These are phyloP conservation scores for Palythoa grandiflora DNA, from an alignment of 92 coral and sea anemone species.

Conservation along the genomic window DNA sequence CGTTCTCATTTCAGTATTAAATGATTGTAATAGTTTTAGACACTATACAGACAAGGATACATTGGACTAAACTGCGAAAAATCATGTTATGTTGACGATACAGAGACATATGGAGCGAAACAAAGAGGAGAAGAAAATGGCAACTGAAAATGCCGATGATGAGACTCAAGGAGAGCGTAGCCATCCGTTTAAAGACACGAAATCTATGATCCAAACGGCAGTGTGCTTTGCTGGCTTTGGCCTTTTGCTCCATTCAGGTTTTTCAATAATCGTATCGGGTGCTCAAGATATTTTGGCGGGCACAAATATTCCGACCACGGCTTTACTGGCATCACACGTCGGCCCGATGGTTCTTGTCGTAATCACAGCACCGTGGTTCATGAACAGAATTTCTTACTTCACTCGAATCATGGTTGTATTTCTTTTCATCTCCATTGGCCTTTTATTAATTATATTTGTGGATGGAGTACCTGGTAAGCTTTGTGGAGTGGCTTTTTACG, in stretches of 20 bases:
- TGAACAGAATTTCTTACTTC: conserved; percentile 82
- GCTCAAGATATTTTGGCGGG: conserved; percentile 88
- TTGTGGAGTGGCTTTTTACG: conserved; percentile 75
- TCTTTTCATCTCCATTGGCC: conserved; percentile 74
- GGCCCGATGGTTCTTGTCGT: conserved; percentile 84
- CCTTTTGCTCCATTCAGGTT: conserved; percentile 70
- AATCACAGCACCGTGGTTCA: conserved; percentile 78
- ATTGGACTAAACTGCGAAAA: not conserved
- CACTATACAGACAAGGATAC: not conserved
- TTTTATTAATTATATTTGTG: conserved; percentile 64
- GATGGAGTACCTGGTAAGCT: conserved; percentile 74
- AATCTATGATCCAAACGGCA: conserved; percentile 27
- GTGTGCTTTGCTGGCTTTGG: conserved; percentile 76
- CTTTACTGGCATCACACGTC: conserved; percentile 76
- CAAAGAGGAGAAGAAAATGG: not conserved
- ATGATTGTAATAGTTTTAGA: not conserved
- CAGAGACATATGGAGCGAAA: not conserved
- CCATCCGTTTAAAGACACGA: conserved; percentile 15
- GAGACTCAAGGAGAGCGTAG: not conserved
- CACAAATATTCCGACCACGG: conserved; percentile 77
- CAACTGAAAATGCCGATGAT: not conserved
- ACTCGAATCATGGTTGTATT: conserved; percentile 74
- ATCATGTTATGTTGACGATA: not conserved
- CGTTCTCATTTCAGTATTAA: not conserved
- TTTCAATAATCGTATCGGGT: conserved; percentile 71